Base-by-base conservation (phyloP, 2,888 invertebrate genomes). In the Nineta flava region DNA sequence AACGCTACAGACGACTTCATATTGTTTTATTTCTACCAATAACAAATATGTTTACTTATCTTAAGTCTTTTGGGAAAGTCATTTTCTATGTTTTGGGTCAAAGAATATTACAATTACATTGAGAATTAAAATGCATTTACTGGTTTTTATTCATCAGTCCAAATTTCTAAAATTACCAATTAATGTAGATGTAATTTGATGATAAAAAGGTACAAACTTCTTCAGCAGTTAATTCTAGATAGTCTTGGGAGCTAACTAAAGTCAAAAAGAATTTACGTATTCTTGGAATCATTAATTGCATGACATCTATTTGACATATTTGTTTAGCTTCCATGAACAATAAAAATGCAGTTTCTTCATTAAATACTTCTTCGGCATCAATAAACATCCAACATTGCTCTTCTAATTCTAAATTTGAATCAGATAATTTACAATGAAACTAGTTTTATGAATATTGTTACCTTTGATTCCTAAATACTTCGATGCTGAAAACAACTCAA, bases 361-460 rank as follows among this genome's bases (percentile, higher is more conserved):
- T 71, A 59, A 87, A 84, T 0, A 83, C 70, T 42, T 75, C 74
- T 47, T 74, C 74, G 58, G 83, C 79, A 49, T 79, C 76, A 54
- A 87, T 77, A 57, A 86, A 83, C 0, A 80, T 74, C 80, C 84
- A 83, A 63, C 85, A 83, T 58, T 87, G 87, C 53, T 80, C 78
- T 56, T 83, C 78, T 51, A 87, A 66, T 65, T 82, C 83, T 81
- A 62, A 10, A 54, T 54, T 17, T 21, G 1, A 26, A 7, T 4
- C 15, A 38, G 10, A 35, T 35, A n/a, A 17, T 35, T 13, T 3
- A 32, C 2, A 45, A 49, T 32, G n/a, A n/a, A n/a, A n/a, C n/a
- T n/a, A n/a, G n/a, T 44, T n/a, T 43, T 35, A n/a, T n/a, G 13
- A 13, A 35, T 35, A n/a, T 9, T 13, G 15, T 49, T 57, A 73